Evolutionary conservation across 2,113 vertebrate species (phyloP).

Genomic region (Urocynchramus pylzowi): DNA sequence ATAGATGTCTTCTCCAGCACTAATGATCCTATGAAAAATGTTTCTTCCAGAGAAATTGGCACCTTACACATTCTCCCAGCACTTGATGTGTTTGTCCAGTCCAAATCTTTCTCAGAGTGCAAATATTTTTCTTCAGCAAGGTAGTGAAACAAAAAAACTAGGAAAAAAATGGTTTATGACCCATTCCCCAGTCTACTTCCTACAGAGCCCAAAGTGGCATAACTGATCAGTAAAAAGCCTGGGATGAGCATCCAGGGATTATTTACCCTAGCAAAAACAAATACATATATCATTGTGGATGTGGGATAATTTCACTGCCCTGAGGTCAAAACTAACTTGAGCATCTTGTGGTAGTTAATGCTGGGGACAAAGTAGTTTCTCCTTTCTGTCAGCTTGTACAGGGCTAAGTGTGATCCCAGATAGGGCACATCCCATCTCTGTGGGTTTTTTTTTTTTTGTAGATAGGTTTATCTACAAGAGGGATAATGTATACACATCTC

Average conservation of each 20-base stretch:
- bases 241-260: background rate
- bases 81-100: background rate
- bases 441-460: background rate
- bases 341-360: background rate
- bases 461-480: background rate
- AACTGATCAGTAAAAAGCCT: background rate
- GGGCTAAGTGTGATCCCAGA: background rate
- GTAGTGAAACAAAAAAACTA: background rate
- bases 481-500: background rate
- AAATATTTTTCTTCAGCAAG: background rate
- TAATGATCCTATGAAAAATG: background rate
- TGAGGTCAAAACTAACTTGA: background rate
- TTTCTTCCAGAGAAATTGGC: background rate
- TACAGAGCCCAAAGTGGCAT: accelerated
- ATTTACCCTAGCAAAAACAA: background rate
- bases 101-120: background rate
- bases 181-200: background rate
- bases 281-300: background rate
- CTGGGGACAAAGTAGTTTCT: background rate
- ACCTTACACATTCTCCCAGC: background rate
- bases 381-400: background rate
- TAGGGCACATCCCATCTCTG: background rate
- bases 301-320: background rate
- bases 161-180: background rate
- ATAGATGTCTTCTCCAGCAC: background rate